Conservation (phyloP, 2,797 vertebrate genomes). For the Peromyscus nudipes region DNA sequence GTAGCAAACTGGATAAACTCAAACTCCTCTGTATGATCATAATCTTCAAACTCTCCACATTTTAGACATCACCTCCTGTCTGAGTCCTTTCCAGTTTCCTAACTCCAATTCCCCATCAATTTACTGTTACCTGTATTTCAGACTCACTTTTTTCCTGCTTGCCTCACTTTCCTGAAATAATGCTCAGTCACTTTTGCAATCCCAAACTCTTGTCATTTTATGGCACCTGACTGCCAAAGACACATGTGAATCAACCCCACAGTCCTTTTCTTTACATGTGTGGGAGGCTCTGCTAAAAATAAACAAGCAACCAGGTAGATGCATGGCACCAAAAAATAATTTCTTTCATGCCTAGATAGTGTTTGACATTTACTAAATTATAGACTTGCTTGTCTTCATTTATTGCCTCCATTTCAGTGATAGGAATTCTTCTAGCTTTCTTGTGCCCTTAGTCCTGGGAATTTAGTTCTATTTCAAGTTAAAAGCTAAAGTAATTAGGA, state of each 20-base stretch:
- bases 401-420: neutral
- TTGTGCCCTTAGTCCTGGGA: neutral
- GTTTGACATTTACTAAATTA: neutral
- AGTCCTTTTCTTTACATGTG: neutral
- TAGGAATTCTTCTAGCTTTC: neutral
- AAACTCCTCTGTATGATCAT: neutral
- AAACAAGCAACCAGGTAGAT: neutral
- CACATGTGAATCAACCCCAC: neutral
- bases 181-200: neutral
- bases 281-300: neutral
- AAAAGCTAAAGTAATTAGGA: neutral
- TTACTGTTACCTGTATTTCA: neutral
- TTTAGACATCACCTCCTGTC: neutral
- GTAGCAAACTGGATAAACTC: neutral
- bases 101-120: neutral
- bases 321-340: neutral
- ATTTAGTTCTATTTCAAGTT: neutral
- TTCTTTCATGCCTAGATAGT: neutral
- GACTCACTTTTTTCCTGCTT: neutral
- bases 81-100: neutral
- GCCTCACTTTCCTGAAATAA: neutral
- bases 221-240: neutral
- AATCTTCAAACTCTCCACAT: neutral
- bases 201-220: neutral
- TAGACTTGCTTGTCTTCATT: neutral